A percentile compares a stretch with the other conserved stretches of the same genome.
Conservation (phyloP, 2,888 invertebrate species). For the Mimachlamys varia region DNA sequence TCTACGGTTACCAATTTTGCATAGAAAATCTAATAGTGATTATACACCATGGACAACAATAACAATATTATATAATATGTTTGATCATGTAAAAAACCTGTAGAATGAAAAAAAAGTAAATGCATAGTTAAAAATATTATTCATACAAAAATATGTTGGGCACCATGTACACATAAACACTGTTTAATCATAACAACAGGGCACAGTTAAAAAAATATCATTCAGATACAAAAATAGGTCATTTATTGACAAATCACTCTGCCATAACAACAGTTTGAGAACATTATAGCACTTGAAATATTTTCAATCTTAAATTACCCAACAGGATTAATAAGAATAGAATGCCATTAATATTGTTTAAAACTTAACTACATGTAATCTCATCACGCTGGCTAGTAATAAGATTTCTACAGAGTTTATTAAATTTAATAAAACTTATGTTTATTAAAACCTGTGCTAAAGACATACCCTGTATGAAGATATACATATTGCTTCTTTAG, state of each 20-base stretch:
- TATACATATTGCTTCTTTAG: no score
- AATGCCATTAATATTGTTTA: not conserved
- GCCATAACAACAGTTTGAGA: not conserved
- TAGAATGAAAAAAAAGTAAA: not conserved
- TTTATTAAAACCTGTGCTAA: no score
- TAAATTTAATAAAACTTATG: no score
- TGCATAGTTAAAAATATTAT: not conserved
- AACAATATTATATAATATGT: no score
- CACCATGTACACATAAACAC: not conserved
- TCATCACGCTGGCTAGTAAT: no score
- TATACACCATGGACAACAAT: not conserved
- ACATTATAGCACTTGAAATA: not conserved
- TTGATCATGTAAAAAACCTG: not conserved
- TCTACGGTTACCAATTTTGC: not conserved
- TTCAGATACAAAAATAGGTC: not conserved
- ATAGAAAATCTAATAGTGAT: no score
- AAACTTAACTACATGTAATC: not conserved
- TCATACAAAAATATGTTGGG: not conserved
- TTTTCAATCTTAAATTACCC: not conserved
- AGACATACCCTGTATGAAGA: no score
- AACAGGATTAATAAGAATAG: not conserved
- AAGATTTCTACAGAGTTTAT: no score
- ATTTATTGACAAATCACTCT: not conserved
- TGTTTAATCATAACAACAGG: no score
- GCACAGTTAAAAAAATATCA: not conserved